Evolutionary conservation across 2,113 vertebrate genomes (phyloP).

Genomic region (Sphyrna mokarran): DNA sequence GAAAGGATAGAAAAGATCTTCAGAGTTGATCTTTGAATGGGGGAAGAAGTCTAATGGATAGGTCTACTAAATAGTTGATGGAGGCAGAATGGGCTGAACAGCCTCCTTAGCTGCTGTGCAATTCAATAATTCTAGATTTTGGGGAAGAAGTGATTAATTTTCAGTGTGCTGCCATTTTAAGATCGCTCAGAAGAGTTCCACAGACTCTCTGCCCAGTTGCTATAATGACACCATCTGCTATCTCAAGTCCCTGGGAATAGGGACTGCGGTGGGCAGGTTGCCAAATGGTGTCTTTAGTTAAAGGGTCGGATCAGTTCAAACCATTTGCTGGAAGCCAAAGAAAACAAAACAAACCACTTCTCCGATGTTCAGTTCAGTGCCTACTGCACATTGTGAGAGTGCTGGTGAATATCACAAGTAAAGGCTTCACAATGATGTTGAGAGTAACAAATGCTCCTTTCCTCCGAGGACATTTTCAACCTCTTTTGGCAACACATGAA

Average conservation of each 20-base stretch:
- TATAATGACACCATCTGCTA: slow-evolving; percentile 13
- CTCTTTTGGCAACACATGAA: not conserved
- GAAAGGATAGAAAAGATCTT: not conserved
- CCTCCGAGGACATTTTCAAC: not conserved
- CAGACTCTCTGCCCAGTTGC: not conserved
- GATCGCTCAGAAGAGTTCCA: not conserved
- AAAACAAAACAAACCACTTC: not conserved
- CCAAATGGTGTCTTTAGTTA: slow-evolving; percentile 7
- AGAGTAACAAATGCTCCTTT: not conserved
- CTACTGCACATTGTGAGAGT: not conserved
- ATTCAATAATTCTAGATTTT: not conserved
- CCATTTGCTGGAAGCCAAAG: not conserved
- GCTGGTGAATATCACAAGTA: too few relatives aligned
- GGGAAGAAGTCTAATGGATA: not conserved
- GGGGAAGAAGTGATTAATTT: not conserved
- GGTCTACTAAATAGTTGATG: not conserved
- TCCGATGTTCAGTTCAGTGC: not conserved
- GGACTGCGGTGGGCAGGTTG: not conserved
- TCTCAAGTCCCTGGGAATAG: not conserved
- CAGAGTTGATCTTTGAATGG: not conserved
- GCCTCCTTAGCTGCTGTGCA: not conserved
- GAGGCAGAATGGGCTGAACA: not conserved
- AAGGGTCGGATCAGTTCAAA: not conserved
- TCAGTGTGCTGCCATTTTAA: not conserved
- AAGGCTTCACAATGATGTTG: not conserved